Conservation (phyloP, 1,140 invertebrate species). For the Cryptotermes secundus region DNA sequence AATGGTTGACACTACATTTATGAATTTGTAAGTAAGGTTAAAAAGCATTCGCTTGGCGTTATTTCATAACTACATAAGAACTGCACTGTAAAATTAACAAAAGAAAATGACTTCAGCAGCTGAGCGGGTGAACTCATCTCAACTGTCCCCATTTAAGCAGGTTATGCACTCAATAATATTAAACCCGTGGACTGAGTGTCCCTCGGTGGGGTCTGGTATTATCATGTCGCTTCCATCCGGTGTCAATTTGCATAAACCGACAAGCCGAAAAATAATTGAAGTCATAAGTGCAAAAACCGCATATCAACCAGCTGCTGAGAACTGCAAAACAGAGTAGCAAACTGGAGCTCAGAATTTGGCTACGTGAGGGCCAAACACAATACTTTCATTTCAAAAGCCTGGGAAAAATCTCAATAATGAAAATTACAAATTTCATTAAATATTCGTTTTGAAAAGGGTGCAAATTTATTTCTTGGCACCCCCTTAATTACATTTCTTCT, state of each 20-base stretch:
- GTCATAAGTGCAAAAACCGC: not conserved
- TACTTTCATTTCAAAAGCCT: too few relatives aligned
- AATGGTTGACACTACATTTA: not conserved
- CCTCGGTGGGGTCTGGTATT: not conserved
- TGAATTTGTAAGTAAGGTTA: not conserved
- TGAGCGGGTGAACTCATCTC: not conserved
- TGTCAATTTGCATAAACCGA: not conserved
- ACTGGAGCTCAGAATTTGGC: too few relatives aligned
- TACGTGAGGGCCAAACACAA: too few relatives aligned
- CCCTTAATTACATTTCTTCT: too few relatives aligned
- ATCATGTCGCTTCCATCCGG: not conserved
- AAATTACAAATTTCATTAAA: too few relatives aligned
- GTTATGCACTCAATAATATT: conserved; percentile 5
- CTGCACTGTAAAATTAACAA: not conserved
- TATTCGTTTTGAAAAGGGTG: too few relatives aligned
- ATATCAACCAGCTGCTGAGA: not conserved
- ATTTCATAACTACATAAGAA: not conserved
- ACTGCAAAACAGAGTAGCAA: too few relatives aligned
- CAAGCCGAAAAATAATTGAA: conserved; percentile 8
- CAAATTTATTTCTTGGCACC: too few relatives aligned
- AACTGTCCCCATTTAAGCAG: not conserved
- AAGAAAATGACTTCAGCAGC: not conserved
- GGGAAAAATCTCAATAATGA: too few relatives aligned
- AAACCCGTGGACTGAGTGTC: not conserved
- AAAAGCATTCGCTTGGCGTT: not conserved